A percentile compares a stretch with the other conserved stretches of the same genome.
These are phyloP conservation scores for Reticulitermes speratus DNA, from an alignment of 1,140 invertebrate species.

Conservation along the genomic window DNA sequence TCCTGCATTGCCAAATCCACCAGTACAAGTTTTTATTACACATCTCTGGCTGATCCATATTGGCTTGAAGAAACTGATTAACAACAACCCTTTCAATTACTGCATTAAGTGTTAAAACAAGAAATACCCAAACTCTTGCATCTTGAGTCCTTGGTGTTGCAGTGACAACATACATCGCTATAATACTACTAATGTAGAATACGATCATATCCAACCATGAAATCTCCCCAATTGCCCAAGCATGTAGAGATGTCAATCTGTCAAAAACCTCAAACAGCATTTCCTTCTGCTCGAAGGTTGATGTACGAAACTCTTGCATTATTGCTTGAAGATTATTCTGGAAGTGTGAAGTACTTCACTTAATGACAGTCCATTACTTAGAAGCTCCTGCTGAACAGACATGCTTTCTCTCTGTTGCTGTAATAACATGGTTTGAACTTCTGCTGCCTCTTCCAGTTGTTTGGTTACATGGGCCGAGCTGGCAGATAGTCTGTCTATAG, in stretches of 20 bases:
- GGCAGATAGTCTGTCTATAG: conserved; percentile 50
- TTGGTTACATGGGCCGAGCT: conserved; percentile 52
- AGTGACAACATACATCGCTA: conserved; percentile 55
- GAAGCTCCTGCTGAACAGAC: conserved; percentile 54
- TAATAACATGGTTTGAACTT: conserved; percentile 48
- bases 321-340: conserved; percentile 51
- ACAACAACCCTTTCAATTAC: conserved; percentile 39
- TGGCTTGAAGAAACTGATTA: not conserved
- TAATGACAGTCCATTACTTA: conserved; percentile 51
- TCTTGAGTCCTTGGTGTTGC: conserved; percentile 52
- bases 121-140: conserved; percentile 55
- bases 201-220: conserved; percentile 58
- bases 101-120: conserved; percentile 51
- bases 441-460: conserved; percentile 49
- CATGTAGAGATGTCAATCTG: conserved; percentile 54
- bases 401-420: conserved; percentile 57
- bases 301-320: conserved; percentile 54
- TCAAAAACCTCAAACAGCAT: conserved; percentile 60
- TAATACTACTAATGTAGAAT: conserved; percentile 54
- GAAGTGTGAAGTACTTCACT: conserved; percentile 47
- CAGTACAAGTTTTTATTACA: conserved; percentile 25
- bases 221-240: conserved; percentile 57
- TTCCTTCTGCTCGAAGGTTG: conserved; percentile 54
- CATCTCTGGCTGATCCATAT: not conserved
- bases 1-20: conserved; percentile 31